Percentiles rank a stretch among this genome's conserved stretches.
Evolutionary conservation across 2,888 invertebrate genomes (phyloP).

Genomic region (Leptopilina drosophilae): DNA sequence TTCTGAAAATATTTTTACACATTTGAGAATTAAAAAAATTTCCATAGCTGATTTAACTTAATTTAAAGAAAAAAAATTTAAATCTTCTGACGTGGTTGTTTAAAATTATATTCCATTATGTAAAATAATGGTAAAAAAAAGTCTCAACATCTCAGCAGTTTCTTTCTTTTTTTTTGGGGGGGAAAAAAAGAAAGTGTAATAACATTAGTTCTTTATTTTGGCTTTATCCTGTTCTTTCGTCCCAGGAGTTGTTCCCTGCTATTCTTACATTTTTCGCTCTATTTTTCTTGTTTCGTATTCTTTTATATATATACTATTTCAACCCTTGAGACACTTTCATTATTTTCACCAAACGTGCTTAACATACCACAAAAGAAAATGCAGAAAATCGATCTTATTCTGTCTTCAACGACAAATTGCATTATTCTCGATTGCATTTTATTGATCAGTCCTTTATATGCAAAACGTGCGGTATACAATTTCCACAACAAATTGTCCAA

Average conservation of each 20-base stretch:
- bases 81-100: neutral
- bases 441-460: slow-evolving; percentile 10
- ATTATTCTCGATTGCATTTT: slow-evolving; percentile 28
- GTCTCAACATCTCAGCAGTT: slow-evolving; percentile 23
- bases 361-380: slow-evolving; percentile 30
- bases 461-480: neutral
- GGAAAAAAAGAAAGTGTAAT: neutral
- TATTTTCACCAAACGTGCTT: slow-evolving; percentile 50
- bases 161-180: neutral
- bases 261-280: slow-evolving; percentile 47
- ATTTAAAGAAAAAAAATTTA: neutral
- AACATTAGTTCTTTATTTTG: slow-evolving; percentile 23
- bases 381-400: neutral
- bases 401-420: slow-evolving; percentile 26
- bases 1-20: too few species aligned
- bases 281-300: slow-evolving; percentile 47
- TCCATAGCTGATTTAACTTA: too few species aligned
- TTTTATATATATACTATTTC: slow-evolving; percentile 45
- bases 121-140: slow-evolving; percentile 14
- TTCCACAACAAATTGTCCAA: slow-evolving; percentile 12
- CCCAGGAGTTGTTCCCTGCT: slow-evolving; percentile 43
- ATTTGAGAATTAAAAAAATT: too few species aligned
- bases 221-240: slow-evolving; percentile 14
- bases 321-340: slow-evolving; percentile 47
- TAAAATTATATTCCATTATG: neutral